Conservation (phyloP, 2,797 vertebrate genomes). For the Dicrostonyx torquatus region DNA sequence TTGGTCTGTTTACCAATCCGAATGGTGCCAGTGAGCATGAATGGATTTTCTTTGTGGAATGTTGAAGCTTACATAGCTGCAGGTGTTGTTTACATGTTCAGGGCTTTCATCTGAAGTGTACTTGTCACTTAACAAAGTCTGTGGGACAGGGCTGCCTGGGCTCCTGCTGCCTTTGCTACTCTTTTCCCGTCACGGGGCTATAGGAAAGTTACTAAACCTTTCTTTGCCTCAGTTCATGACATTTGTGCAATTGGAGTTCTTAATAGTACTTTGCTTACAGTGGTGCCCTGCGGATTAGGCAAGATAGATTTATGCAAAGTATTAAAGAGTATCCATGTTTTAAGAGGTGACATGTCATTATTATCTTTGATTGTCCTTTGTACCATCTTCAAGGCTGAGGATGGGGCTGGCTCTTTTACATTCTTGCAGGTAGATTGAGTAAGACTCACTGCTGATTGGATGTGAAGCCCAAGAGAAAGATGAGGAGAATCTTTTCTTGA, state of each 20-base stretch:
- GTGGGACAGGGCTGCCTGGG: neutral
- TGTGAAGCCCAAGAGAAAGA: neutral
- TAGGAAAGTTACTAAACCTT: neutral
- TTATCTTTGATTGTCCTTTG: no score
- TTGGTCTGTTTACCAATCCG: neutral
- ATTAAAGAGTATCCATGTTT: neutral
- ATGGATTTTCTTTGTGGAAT: neutral
- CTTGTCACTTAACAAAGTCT: neutral
- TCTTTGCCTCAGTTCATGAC: neutral
- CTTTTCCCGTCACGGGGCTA: neutral
- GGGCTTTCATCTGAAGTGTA: neutral
- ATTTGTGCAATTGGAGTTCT: neutral
- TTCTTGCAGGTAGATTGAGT: neutral
- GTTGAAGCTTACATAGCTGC: neutral
- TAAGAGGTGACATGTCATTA: neutral
- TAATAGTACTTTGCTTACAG: neutral
- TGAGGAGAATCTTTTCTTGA: neutral
- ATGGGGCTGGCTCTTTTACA: neutral
- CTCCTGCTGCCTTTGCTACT: neutral
- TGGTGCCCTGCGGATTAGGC: neutral
- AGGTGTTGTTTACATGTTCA: neutral
- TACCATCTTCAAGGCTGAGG: neutral
- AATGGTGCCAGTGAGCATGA: neutral
- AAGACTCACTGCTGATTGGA: neutral
- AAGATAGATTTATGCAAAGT: neutral